Base-by-base conservation (phyloP, 2,888 invertebrate genomes). In the Himalopsyche tibetana region DNA sequence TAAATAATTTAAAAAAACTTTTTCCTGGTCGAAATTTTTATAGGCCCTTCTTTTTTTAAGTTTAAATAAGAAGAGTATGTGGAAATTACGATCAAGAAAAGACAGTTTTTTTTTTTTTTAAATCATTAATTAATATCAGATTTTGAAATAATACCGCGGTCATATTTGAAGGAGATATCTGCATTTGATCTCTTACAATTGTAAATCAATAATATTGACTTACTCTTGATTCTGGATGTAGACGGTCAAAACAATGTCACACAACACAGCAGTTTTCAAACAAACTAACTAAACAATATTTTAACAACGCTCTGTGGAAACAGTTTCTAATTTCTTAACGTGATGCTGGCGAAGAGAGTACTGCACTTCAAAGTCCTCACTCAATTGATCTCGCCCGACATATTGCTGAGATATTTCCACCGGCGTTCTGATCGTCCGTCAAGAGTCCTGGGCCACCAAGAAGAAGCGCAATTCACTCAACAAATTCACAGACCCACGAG, bases 371-470 rank as follows among this genome's bases (percentile, higher is more conserved):
- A 81, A 40, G 42, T 81, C 55, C 17, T 15, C 17, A 63, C 36
- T 86, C 86, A 84, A 80, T 84, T 84, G 40, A 86, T 84, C 74
- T 86, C 84, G 45, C 84, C 82, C 19, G 86, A 86, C 86, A 86
- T 86, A 40, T n/a, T 81, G 63, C n/a, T 45, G 15, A n/a, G 19
- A 45, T 19, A 11, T 42, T 80, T 80, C 40, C 38, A 80, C 80
- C 40, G 36, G 80, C 38, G 63, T 28, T 63, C 63, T 19, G 63
- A 63, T 19, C 19, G 5, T 63, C 19, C 63, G 42, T 40, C 80
- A 83, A 19, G 38, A 45, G 36, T 82, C 11, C 15, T 42, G 63
- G 36, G 74, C 28, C 3, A 74, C 74, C 28, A 28, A 51, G 74
- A 83, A 69, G 74, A 45, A 74, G 4, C 51, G 4, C 36, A 45